phyloP scores from a whole-genome alignment of 2,797 vertebrate species.

The Sebastes umbrosus region DNA sequence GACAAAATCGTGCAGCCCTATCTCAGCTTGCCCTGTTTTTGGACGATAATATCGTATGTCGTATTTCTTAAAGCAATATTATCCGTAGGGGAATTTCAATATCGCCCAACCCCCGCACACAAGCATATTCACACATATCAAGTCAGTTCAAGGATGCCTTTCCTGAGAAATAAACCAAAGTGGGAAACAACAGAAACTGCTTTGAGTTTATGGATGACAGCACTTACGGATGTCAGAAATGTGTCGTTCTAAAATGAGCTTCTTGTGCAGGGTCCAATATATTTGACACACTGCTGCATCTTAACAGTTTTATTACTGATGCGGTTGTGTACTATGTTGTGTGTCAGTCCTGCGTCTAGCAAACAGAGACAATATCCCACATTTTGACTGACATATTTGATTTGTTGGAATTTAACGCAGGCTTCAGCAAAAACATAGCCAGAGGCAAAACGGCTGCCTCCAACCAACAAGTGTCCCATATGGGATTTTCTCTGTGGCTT shows the following conservation, averaged over 20 bases:
- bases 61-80: background rate
- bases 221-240: background rate
- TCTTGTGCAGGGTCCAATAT: background rate
- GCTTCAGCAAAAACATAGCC: conserved; percentile 18
- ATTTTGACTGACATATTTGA: conserved; percentile 31
- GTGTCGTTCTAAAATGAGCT: background rate
- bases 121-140: background rate
- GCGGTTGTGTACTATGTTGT: background rate
- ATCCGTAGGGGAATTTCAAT: background rate
- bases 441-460: conserved; percentile 13
- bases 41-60: background rate
- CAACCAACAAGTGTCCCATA: background rate
- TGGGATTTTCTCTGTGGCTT: background rate
- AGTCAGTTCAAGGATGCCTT: background rate
- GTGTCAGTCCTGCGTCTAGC: background rate
- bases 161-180: background rate
- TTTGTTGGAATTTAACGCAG: conserved; percentile 7
- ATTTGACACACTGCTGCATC: background rate
- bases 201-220: background rate
- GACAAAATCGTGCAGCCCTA: background rate
- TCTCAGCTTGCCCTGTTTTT: background rate
- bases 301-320: background rate
- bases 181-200: background rate
- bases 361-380: background rate
- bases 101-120: background rate